phyloP scores from a whole-genome alignment of 2,888 invertebrate species.

The Notodonta dromedarius region DNA sequence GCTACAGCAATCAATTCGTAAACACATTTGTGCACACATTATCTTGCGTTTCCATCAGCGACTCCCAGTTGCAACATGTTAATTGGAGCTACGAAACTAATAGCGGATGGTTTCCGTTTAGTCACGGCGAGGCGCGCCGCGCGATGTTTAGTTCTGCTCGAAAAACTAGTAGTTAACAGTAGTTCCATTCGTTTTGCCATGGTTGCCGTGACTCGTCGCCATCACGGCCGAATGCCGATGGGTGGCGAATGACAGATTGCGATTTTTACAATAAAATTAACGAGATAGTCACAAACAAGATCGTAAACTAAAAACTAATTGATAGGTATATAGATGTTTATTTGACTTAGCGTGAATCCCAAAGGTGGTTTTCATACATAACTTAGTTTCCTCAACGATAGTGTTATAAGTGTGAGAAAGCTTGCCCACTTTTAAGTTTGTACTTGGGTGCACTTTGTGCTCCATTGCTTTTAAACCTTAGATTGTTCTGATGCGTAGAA shows the following conservation, averaged over 20 bases:
- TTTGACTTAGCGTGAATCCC: background rate
- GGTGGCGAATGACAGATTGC: slow-evolving; percentile 5
- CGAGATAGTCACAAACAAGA: slow-evolving; percentile 2
- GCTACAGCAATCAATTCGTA: too few species aligned
- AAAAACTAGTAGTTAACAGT: slow-evolving; percentile 30
- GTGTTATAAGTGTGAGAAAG: too few species aligned
- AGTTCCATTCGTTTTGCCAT: slow-evolving; percentile 27
- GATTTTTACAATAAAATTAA: slow-evolving; percentile 2
- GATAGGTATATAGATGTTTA: background rate
- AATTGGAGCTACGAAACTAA: slow-evolving; percentile 7
- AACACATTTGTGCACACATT: background rate
- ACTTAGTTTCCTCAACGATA: too few species aligned
- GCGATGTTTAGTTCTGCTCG: slow-evolving; percentile 23
- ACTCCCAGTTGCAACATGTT: background rate
- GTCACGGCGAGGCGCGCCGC: slow-evolving; percentile 19
- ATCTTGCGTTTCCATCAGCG: background rate
- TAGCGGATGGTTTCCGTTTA: slow-evolving; percentile 29
- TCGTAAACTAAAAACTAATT: background rate
- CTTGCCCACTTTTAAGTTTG: too few species aligned
- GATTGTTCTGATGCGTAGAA: too few species aligned
- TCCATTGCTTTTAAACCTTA: too few species aligned
- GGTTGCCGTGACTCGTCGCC: slow-evolving; percentile 16
- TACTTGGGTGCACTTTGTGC: too few species aligned
- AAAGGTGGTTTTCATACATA: too few species aligned
- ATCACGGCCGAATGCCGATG: slow-evolving; percentile 5